Evolutionary conservation across 2,113 vertebrate genomes (phyloP).

Genomic region (Redunca redunca): DNA sequence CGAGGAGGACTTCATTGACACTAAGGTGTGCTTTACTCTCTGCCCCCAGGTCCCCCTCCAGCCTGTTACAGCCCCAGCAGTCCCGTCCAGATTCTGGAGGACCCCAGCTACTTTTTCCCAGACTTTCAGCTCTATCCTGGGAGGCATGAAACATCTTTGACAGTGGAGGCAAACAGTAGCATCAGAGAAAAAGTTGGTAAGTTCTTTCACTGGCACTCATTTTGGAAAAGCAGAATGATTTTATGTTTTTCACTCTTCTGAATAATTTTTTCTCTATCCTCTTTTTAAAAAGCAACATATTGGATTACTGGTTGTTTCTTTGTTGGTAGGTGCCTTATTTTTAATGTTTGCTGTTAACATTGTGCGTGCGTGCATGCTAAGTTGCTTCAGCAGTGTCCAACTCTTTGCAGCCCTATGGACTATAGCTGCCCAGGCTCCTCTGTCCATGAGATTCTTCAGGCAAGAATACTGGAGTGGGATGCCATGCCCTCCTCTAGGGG

Average conservation of each 20-base stretch:
- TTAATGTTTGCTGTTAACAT: neutral
- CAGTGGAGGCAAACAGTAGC: constrained; percentile 62
- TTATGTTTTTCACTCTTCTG: neutral
- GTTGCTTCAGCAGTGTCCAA: neutral
- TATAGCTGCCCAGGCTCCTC: neutral
- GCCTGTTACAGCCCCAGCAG: constrained; percentile 76
- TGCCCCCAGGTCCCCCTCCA: constrained; percentile 74
- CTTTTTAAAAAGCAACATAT: neutral
- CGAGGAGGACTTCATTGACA: neutral
- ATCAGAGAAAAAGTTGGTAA: constrained; percentile 81
- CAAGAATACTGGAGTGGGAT: neutral
- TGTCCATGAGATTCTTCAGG: neutral
- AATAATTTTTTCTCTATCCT: neutral
- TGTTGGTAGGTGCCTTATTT: neutral
- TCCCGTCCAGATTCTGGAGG: constrained; percentile 76
- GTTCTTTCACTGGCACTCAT: neutral
- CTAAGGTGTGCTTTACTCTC: neutral
- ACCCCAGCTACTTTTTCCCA: constrained; percentile 73
- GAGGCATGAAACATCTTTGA: constrained; percentile 76
- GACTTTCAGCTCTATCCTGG: constrained; percentile 77
- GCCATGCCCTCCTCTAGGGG: neutral
- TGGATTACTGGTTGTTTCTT: neutral
- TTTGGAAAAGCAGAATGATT: too few relatives aligned
- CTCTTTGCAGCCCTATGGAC: neutral
- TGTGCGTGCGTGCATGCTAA: neutral